Evolutionary conservation across 2,888 invertebrate species (phyloP).

Genomic region (Pomacea canaliculata): DNA sequence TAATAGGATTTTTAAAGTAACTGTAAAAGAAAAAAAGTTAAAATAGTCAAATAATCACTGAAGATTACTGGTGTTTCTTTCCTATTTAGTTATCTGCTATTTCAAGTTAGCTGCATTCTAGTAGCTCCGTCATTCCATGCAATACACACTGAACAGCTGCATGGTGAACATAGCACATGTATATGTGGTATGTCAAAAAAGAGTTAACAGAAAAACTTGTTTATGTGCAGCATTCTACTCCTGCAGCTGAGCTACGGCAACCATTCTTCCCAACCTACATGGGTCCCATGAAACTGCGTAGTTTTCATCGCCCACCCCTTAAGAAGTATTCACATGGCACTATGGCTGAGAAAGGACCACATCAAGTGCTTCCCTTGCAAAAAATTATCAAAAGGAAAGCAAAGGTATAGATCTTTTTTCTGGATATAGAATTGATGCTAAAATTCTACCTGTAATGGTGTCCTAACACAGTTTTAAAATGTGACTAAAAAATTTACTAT

Average conservation of each 20-base stretch:
- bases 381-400: conserved; percentile 93
- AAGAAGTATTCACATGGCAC: conserved; percentile 87
- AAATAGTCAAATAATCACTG: background rate
- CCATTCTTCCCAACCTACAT: conserved; percentile 97
- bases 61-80: background rate
- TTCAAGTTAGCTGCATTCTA: too few species aligned
- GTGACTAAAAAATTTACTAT: too few species aligned
- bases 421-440: too few species aligned
- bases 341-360: conserved; percentile 79
- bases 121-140: too few species aligned
- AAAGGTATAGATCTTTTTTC: conserved; percentile 50
- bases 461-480: too few species aligned
- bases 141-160: too few species aligned
- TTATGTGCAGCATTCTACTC: conserved; percentile 91
- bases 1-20: background rate
- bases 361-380: conserved; percentile 85
- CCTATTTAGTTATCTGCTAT: background rate
- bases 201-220: background rate
- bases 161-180: too few species aligned
- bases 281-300: conserved; percentile 85
- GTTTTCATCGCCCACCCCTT: conserved; percentile 93
- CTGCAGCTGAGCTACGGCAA: conserved; percentile 92
- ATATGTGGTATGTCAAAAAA: too few species aligned
- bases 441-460: too few species aligned
- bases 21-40: background rate